A percentile compares a stretch with the other conserved stretches of the same genome.
These are phyloP conservation scores for Parnassius orleans DNA, from an alignment of 2,888 invertebrate genomes.

Conservation along the genomic window DNA sequence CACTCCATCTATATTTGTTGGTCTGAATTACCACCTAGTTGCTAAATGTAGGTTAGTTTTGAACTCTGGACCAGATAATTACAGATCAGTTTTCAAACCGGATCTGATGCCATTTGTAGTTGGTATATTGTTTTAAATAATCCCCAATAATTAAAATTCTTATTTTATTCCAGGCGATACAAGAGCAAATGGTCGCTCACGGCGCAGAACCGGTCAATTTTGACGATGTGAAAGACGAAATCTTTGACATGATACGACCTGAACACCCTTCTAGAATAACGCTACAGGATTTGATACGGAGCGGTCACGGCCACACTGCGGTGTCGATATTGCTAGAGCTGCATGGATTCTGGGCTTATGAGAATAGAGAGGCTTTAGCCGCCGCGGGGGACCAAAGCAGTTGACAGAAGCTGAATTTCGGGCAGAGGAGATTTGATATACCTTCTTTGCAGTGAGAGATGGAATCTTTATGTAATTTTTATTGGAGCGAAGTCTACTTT, in stretches of 20 bases:
- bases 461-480: neutral
- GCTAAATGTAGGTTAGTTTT: too few relatives aligned
- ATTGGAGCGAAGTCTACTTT: too few relatives aligned
- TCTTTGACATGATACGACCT: slow-evolving; percentile 98
- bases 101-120: too few relatives aligned
- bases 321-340: slow-evolving; percentile 96
- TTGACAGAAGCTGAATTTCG: slow-evolving; percentile 40
- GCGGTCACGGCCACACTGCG: slow-evolving; percentile 96
- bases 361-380: slow-evolving; percentile 92
- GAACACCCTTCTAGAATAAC: slow-evolving; percentile 91
- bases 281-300: slow-evolving; percentile 89
- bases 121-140: too few relatives aligned
- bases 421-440: slow-evolving; percentile 36
- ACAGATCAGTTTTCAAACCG: too few relatives aligned
- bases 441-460: neutral
- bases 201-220: slow-evolving; percentile 95
- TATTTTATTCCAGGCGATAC: slow-evolving; percentile 85
- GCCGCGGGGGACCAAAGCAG: slow-evolving; percentile 84
- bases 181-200: slow-evolving; percentile 93
- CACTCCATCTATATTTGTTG: too few relatives aligned
- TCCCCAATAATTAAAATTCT: neutral
- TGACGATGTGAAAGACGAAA: slow-evolving; percentile 97
- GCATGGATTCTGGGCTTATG: slow-evolving; percentile 98
- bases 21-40: too few relatives aligned
- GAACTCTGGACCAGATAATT: too few relatives aligned